phyloP scores from a whole-genome alignment of 1,140 invertebrate species.

The Bombus terrestris region DNA sequence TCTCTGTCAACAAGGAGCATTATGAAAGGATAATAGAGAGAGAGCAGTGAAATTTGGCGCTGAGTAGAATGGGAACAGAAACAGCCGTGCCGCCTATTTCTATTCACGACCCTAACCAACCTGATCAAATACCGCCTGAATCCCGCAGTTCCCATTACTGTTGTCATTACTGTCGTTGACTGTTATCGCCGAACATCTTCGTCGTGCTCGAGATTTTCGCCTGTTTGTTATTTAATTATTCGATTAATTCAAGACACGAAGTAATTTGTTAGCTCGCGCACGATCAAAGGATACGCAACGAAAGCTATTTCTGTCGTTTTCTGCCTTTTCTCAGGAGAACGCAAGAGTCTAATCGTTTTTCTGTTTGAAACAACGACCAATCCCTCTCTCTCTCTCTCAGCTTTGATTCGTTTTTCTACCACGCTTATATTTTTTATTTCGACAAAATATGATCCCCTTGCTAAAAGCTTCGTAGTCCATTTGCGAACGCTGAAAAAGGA shows the following conservation, averaged over 20 bases:
- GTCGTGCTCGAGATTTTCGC: background rate
- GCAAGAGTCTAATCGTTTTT: background rate
- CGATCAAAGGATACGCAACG: background rate
- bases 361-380: background rate
- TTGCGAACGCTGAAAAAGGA: background rate
- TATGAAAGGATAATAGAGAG: conserved; percentile 65
- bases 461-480: background rate
- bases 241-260: background rate
- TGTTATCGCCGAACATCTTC: conserved; percentile 45
- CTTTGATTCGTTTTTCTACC: background rate
- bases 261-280: too few relatives aligned
- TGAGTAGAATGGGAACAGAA: conserved; percentile 79
- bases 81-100: conserved; percentile 77
- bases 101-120: conserved; percentile 73
- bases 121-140: conserved; percentile 78
- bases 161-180: conserved; percentile 56
- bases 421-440: background rate
- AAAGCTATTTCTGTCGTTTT: too few relatives aligned
- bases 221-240: conserved; percentile 3
- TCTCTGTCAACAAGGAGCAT: conserved; percentile 55
- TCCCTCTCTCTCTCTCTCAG: too few relatives aligned
- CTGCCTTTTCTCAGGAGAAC: background rate
- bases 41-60: conserved; percentile 70
- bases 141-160: conserved; percentile 69
- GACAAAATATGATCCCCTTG: background rate